Base-by-base conservation (phyloP, 1,140 invertebrate genomes). In the Drosophila prosaltans region DNA sequence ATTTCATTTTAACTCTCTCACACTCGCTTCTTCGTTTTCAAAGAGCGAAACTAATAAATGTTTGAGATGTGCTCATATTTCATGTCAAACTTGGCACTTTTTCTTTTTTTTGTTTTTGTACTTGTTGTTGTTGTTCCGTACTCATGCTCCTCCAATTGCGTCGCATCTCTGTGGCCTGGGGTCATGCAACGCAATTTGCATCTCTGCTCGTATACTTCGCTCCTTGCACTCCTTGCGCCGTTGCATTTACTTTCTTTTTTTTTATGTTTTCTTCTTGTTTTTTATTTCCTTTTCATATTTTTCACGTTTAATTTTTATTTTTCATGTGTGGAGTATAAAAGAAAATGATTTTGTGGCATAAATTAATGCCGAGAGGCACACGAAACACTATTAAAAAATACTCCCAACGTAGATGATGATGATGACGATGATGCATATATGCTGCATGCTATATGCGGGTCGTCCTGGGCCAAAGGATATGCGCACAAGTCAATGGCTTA, bases 341-440 rank as follows among this genome's bases (percentile, higher is more conserved):
- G 84, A 89, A 89, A 89, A 89, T 89, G 85, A 89, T 89, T 89
- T 89, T 89, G 84, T 89, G 84, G 84, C 84, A 89, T 89, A 89
- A 89, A 89, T 89, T 89, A 89, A 89, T 78, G 84, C 84, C 84
- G 80, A 84, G 80, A 89, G 84, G 84, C 84, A 89, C 85, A 89
- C 84, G 84, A 88, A 89, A 89, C 84, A 89, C 84, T 89, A 89
- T 89, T 89, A 89, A 89, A 89, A 89, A 89, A 89, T 88, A 74
- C 85, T 74, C 74, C 79, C 54, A 75, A 78, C 77, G 45, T 9
- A 26, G 45, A 48, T 48, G 45, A 41, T 61, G 39, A 32, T 24
- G 16, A 16, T 16, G 16, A 16, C 16, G 16, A 16, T 16, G 16
- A 16, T 16, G 16, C 16, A 16, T 16, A 16, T 16, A 16, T 16